Evolutionary conservation across 2,797 vertebrate species (phyloP).

Genomic region (Pempheris klunzingeri): DNA sequence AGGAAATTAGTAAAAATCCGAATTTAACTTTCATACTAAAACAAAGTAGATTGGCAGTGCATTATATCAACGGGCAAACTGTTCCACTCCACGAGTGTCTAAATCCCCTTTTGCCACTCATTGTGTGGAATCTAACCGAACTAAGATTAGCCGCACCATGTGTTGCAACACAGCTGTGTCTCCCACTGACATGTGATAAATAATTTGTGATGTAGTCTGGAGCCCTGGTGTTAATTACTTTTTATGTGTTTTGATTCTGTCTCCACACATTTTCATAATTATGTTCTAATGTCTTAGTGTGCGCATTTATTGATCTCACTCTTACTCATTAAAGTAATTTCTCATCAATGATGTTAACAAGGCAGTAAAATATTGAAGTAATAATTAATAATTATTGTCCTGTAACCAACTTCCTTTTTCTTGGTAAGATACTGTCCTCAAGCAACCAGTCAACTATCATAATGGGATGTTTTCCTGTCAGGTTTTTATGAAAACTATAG

Average conservation of each 20-base stretch:
- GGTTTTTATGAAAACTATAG: not conserved
- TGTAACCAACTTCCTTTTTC: not conserved
- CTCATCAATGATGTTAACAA: not conserved
- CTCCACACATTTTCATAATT: not conserved
- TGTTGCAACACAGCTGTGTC: slow-evolving; percentile 3
- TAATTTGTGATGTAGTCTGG: not conserved
- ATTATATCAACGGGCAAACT: not conserved
- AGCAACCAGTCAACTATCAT: not conserved
- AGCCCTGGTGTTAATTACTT: slow-evolving; percentile 25
- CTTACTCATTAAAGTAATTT: slow-evolving; percentile 4
- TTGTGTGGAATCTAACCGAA: not conserved
- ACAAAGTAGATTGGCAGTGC: not conserved
- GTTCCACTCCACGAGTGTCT: no score
- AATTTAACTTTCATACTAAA: not conserved
- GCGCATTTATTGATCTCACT: not conserved
- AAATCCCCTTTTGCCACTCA: not conserved
- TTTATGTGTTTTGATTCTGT: not conserved
- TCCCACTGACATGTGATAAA: slow-evolving; percentile 4
- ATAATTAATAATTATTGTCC: slow-evolving; percentile 16
- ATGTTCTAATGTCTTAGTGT: not conserved
- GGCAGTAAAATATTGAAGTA: not conserved
- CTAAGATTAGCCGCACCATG: not conserved
- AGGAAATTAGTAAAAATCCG: not conserved
- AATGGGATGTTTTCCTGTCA: slow-evolving; percentile 15
- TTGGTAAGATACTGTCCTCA: not conserved